Percentiles rank a stretch among this genome's conserved stretches.
phyloP scores from a whole-genome alignment of 2,113 vertebrate genomes.

The Phaethon lepturus region DNA sequence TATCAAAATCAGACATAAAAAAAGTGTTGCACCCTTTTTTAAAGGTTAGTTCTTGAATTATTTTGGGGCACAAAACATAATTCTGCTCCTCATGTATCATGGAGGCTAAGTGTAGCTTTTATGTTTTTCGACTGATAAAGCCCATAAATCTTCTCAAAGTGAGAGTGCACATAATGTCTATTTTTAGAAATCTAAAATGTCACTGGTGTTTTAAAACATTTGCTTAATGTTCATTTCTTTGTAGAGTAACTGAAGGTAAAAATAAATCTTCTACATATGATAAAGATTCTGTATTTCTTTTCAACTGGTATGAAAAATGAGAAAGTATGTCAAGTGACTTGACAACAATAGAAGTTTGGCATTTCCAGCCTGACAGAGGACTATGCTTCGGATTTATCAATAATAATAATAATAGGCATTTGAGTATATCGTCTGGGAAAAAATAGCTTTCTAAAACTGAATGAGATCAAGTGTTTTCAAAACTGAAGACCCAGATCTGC shows the following conservation, averaged over 20 bases:
- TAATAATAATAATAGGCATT: neutral
- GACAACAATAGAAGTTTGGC: neutral
- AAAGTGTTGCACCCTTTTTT: neutral
- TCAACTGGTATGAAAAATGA: neutral
- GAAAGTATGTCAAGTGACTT: neutral
- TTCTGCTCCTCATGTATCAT: neutral
- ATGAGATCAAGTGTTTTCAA: neutral
- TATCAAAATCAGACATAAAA: neutral
- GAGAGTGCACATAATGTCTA: neutral
- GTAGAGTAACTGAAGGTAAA: neutral
- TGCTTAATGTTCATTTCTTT: slow-evolving; percentile 31
- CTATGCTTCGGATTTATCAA: neutral
- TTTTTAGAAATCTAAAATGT: slow-evolving; percentile 11
- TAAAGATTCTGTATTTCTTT: slow-evolving; percentile 17
- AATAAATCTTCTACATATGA: slow-evolving; percentile 32
- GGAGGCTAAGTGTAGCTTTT: neutral
- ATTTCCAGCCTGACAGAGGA: neutral
- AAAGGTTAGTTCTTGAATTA: neutral
- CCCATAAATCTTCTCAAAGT: neutral
- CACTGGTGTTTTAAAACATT: neutral
- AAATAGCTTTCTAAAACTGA: neutral
- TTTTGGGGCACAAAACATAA: neutral
- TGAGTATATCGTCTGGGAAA: neutral
- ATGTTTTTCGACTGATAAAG: neutral
- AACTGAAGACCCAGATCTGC: neutral